Evolutionary conservation across 2,113 vertebrate species (phyloP).

Genomic region (Erythrocebus patas): DNA sequence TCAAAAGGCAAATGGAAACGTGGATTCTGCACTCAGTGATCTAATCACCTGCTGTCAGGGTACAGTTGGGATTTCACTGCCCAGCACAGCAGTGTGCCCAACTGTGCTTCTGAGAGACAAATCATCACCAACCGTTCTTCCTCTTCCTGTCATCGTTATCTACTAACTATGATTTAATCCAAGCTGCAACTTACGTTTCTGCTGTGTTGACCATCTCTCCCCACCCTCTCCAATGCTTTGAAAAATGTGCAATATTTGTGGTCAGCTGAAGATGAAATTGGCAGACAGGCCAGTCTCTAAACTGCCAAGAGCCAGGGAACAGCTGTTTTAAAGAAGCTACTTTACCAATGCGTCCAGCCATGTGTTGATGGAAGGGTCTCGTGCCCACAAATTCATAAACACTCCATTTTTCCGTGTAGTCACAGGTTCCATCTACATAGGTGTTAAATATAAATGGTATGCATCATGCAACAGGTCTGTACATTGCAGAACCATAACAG

Average conservation of each 20-base stretch:
- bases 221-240: background rate
- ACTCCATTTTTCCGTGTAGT: background rate
- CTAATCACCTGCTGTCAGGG: accelerated
- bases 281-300: background rate
- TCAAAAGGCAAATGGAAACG: background rate
- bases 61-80: background rate
- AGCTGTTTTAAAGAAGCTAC: background rate
- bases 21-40: background rate
- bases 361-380: too few species aligned
- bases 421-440: background rate
- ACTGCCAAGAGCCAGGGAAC: accelerated
- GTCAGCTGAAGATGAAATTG: too few species aligned
- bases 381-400: too few species aligned
- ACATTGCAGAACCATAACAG: accelerated
- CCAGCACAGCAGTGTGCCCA: accelerated
- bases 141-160: background rate
- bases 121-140: background rate
- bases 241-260: accelerated
- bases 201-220: accelerated
- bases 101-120: background rate
- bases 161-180: background rate
- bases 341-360: background rate
- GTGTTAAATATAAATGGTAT: background rate
- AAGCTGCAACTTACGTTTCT: background rate
- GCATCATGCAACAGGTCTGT: accelerated